Percentiles rank a stretch among this genome's conserved stretches.
phyloP scores from a whole-genome alignment of 2,888 invertebrate genomes.

The Eilema griseolum region DNA sequence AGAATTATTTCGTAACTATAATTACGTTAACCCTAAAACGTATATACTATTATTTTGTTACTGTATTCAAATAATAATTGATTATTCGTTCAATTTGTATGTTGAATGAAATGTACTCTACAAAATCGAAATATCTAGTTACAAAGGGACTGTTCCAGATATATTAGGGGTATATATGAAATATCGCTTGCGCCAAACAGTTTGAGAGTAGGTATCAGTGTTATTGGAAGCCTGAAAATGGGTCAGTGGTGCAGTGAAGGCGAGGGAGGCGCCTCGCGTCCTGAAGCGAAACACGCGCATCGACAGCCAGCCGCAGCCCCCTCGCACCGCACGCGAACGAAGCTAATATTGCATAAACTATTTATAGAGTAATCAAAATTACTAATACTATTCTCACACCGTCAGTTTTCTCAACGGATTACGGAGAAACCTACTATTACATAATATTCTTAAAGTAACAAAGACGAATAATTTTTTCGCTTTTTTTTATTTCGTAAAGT shows the following conservation, averaged over 20 bases:
- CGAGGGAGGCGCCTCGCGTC: slow-evolving; percentile 60
- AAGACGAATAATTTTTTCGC: too few relatives aligned
- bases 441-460: too few relatives aligned
- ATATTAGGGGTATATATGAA: background rate
- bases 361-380: slow-evolving; percentile 26
- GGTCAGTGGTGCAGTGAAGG: slow-evolving; percentile 82
- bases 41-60: background rate
- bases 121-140: background rate
- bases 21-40: background rate
- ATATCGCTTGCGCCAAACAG: slow-evolving; percentile 8
- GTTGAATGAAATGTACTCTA: background rate
- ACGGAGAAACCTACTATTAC: too few relatives aligned
- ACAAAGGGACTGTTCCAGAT: background rate
- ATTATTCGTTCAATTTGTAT: background rate
- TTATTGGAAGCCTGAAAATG: slow-evolving; percentile 65
- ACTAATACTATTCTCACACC: background rate
- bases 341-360: slow-evolving; percentile 45
- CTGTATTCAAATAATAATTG: background rate
- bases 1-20: background rate
- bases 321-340: slow-evolving; percentile 49
- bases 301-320: slow-evolving; percentile 45
- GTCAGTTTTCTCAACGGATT: too few relatives aligned
- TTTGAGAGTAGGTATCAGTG: slow-evolving; percentile 23
- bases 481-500: too few relatives aligned
- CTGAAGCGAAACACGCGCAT: slow-evolving; percentile 51